Evolutionary conservation across 2,113 vertebrate genomes (phyloP), one percentile per base, ranked within the genome.

Genomic region (Oriolus oriolus): DNA sequence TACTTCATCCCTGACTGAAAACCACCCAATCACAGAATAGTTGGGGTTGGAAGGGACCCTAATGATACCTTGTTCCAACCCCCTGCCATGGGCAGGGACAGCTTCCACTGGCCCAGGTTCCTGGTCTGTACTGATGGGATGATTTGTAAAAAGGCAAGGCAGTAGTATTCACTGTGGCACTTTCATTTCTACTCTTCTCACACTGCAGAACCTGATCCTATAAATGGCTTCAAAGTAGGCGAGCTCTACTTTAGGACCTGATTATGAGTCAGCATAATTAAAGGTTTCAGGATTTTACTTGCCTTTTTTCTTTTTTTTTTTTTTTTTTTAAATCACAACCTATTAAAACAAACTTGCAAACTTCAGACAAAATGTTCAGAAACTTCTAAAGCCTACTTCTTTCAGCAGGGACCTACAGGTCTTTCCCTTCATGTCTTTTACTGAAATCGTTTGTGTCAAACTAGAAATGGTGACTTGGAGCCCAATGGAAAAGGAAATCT

Each of bases 171-270:
- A 33, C 61, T 84, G 50, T 94, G 64, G 19, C 52, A 50, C 47
- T 90, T 41, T 28, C 13, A 26, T 83, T 91, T 74, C 63, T 90
- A 59, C 83, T 93, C 71, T 85, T 87, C 42, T 91, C 56, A 14
- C 47, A 8, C 11, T 52, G 70, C 71, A 93, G 91, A 94, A 93
- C 63, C 75, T 83, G 50, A 77, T 82, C 75, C 91, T 95, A 96
- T 96, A 91, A 95, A 91, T 90, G 82, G 64, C 35, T 91, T 66
- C 54, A 16, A 74, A 93, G 94, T 94, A 93, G 94, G 94, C 63
- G 82, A 95, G 88, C 74, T 80, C 61, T 88, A 30, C 82, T 92
- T 83, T 76, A 60, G 65, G 69, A 89, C 57, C 70, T 96, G 63
- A 6, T 54, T 83, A 44, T 96, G 82, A 95, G 84, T 96, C 89